Evolutionary conservation across 2,113 vertebrate species (phyloP).

Genomic region (Suricata suricatta): DNA sequence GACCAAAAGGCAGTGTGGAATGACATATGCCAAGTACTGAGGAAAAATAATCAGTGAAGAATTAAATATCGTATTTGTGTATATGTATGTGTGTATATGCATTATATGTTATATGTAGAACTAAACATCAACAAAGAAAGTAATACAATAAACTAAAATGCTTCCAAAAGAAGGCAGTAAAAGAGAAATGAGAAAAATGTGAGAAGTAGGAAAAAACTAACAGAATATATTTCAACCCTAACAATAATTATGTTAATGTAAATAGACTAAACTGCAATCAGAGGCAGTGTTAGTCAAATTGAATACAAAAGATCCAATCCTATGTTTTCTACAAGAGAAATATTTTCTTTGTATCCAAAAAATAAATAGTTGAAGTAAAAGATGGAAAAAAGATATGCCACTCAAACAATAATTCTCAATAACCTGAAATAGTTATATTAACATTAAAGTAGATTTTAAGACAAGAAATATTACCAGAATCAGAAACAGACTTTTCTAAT

Average conservation of each 20-base stretch:
- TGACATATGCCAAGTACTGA: not conserved
- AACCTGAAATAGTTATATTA: not conserved
- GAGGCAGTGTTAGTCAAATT: not conserved
- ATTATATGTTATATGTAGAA: not conserved
- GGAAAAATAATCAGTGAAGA: not conserved
- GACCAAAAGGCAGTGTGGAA: not conserved
- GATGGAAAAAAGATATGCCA: not conserved
- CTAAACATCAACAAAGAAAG: not conserved
- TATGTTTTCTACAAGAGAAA: not conserved
- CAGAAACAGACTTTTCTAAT: not conserved
- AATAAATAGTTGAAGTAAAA: not conserved
- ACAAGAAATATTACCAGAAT: not conserved
- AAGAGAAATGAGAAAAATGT: not conserved
- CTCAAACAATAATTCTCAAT: not conserved
- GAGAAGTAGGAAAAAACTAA: not conserved
- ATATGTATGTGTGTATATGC: not conserved
- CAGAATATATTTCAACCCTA: not conserved
- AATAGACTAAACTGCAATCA: not conserved
- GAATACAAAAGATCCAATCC: not conserved
- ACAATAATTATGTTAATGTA: not conserved
- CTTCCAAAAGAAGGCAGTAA: not conserved
- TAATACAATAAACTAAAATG: not conserved
- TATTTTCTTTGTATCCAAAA: not conserved
- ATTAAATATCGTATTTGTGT: not conserved
- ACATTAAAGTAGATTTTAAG: not conserved